Evolutionary conservation across 2,113 vertebrate genomes (phyloP).

Genomic region (Tychaedon coryphoeus): DNA sequence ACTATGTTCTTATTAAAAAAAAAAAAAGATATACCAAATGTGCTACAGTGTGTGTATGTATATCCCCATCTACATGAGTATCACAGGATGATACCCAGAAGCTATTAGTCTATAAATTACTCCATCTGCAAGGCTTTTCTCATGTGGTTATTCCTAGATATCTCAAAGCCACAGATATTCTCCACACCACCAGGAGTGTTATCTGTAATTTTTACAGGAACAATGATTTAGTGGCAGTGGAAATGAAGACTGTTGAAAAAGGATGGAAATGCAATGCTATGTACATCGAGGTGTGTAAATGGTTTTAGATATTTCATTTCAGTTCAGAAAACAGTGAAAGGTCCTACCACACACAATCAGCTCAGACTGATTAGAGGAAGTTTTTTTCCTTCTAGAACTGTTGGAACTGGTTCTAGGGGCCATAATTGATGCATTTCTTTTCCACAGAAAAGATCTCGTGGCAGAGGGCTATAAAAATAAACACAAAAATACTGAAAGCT

Average conservation of each 20-base stretch:
- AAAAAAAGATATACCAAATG: conserved; percentile 7
- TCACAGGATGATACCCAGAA: background rate
- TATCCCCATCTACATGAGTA: background rate
- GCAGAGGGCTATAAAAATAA: background rate
- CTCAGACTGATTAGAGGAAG: background rate
- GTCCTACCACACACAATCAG: background rate
- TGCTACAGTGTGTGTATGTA: background rate
- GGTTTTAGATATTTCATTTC: background rate
- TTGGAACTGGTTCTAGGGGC: background rate
- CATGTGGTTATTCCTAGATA: background rate
- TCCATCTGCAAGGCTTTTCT: background rate
- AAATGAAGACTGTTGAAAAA: background rate
- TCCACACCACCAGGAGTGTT: background rate
- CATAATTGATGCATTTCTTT: background rate
- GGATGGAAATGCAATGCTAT: background rate
- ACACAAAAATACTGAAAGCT: background rate
- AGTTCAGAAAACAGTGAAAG: background rate
- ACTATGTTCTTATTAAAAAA: conserved; percentile 47
- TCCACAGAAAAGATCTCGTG: rapidly evolving
- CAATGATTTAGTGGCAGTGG: background rate
- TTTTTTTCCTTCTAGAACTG: background rate
- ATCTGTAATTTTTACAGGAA: background rate
- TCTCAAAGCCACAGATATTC: background rate
- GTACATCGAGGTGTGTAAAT: background rate
- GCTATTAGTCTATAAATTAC: background rate